These are phyloP conservation scores for Jaculus jaculus DNA, from an alignment of 2,113 vertebrate genomes.

Conservation along the genomic window DNA sequence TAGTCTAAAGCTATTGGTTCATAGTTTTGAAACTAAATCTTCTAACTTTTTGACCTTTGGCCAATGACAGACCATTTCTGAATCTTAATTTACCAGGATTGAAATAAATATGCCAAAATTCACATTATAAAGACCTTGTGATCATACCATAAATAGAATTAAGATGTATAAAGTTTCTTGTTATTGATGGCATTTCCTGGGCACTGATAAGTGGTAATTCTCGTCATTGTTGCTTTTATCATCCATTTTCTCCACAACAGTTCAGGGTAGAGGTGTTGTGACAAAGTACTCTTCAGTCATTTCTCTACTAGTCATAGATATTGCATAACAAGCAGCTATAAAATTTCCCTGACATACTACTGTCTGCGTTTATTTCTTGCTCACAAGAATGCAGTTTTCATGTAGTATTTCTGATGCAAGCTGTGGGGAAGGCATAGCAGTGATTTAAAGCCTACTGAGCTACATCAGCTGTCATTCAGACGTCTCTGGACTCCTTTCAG, in stretches of 20 bases:
- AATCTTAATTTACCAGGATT: conserved; percentile 1
- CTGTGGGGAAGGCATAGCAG: no score
- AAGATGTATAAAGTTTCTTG: conserved; percentile 1
- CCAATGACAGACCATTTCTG: background rate
- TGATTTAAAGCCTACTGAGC: background rate
- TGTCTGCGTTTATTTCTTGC: background rate
- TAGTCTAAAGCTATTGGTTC: background rate
- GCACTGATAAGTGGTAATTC: conserved; percentile 38
- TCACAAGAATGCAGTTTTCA: background rate
- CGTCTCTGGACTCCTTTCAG: background rate
- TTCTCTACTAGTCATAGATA: conserved; percentile 32
- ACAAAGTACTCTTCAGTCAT: conserved; percentile 29
- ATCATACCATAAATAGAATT: conserved; percentile 27
- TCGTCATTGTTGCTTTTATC: conserved; percentile 38
- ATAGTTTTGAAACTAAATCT: background rate
- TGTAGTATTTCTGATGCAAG: background rate
- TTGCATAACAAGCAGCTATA: background rate
- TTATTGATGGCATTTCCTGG: conserved; percentile 34
- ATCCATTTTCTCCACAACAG: conserved; percentile 25
- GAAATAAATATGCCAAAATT: background rate
- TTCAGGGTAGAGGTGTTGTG: background rate
- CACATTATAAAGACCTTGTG: background rate
- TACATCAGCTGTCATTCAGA: background rate
- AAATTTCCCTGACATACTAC: background rate
- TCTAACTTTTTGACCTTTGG: background rate